Percentiles rank a stretch among this genome's conserved stretches.
phyloP scores from a whole-genome alignment of 2,797 vertebrate genomes.

The Coregonus suidteri region DNA sequence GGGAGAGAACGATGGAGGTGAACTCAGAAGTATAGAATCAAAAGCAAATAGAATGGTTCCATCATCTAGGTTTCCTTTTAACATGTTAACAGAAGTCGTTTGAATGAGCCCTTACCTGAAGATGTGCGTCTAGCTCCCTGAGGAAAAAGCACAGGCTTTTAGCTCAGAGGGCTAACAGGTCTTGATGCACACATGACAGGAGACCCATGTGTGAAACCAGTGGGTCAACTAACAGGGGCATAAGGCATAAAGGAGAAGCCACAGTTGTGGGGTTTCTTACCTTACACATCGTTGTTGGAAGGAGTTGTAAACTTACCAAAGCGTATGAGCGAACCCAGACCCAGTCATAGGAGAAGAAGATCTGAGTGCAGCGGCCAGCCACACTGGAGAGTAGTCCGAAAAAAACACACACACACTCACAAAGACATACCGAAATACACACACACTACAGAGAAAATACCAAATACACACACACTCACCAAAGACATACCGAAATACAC shows the following conservation, averaged over 20 bases:
- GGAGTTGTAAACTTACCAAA: conserved; percentile 89
- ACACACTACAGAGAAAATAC: too few relatives aligned
- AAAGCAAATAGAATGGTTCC: too few relatives aligned
- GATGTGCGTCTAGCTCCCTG: neutral
- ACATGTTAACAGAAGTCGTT: neutral
- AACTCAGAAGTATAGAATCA: too few relatives aligned
- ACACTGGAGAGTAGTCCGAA: conserved; percentile 72
- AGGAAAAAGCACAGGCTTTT: neutral
- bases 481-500: too few relatives aligned
- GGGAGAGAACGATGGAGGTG: too few relatives aligned
- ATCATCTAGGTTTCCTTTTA: too few relatives aligned
- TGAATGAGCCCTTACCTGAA: neutral
- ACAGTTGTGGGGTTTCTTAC: conserved; percentile 51
- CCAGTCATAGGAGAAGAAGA: conserved; percentile 92
- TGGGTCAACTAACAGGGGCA: neutral
- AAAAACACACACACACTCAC: neutral
- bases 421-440: too few relatives aligned
- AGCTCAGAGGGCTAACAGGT: neutral
- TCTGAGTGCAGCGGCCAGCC: conserved; percentile 94
- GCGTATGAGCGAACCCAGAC: conserved; percentile 90
- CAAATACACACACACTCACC: too few relatives aligned
- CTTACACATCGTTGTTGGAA: conserved; percentile 90
- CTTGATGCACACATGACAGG: neutral
- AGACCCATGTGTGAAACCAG: neutral
- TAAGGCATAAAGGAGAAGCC: neutral